These are phyloP conservation scores for Gymnocheta viridis DNA, from an alignment of 2,888 invertebrate species.

Conservation along the genomic window DNA sequence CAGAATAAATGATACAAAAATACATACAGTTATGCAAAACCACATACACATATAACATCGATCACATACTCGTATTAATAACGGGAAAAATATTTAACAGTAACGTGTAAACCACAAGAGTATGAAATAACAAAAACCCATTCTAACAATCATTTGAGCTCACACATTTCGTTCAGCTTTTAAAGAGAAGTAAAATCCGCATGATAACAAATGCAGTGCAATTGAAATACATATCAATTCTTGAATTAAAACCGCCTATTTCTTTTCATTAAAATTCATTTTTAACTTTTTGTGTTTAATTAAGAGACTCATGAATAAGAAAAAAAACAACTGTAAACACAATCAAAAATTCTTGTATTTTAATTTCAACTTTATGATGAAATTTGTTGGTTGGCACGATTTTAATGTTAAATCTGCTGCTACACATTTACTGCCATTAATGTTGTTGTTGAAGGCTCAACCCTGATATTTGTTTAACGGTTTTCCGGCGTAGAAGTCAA, in stretches of 20 bases:
- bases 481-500: slow-evolving; percentile 36
- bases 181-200: not conserved
- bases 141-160: not conserved
- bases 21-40: too few relatives aligned
- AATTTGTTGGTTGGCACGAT: not conserved
- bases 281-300: not conserved
- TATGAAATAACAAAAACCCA: too few relatives aligned
- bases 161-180: too few relatives aligned
- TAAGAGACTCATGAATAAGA: not conserved
- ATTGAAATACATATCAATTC: not conserved
- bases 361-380: slow-evolving; percentile 1
- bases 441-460: slow-evolving; percentile 8
- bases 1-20: too few relatives aligned
- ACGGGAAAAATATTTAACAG: too few relatives aligned
- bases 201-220: not conserved
- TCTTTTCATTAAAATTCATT: not conserved
- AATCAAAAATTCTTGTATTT: slow-evolving; percentile 11
- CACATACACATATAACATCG: too few relatives aligned
- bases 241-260: not conserved
- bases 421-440: not conserved
- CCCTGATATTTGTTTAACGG: slow-evolving; percentile 9
- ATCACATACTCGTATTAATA: too few relatives aligned
- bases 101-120: too few relatives aligned
- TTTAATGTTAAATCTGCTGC: not conserved
- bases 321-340: not conserved